Evolutionary conservation across 1,140 invertebrate species (phyloP).

Genomic region (Papilio glaucus): DNA sequence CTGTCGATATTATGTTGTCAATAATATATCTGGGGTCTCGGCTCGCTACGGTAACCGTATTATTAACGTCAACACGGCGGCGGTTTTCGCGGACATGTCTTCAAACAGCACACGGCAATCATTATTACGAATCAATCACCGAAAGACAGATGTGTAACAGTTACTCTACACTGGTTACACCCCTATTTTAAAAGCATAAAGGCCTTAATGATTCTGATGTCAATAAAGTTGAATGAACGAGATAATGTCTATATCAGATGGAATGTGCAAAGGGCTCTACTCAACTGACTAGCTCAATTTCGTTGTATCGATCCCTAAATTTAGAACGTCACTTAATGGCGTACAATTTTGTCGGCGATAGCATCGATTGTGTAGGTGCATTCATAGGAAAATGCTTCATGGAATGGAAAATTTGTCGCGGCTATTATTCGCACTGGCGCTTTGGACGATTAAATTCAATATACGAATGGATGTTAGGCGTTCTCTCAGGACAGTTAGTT

Average conservation of each 20-base stretch:
- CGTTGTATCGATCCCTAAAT: conserved; percentile 66
- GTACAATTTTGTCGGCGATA: conserved; percentile 78
- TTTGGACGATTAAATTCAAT: conserved; percentile 79
- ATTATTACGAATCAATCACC: conserved; percentile 75
- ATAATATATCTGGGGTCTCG: conserved; percentile 61
- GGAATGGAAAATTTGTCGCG: conserved; percentile 80
- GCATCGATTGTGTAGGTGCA: conserved; percentile 77
- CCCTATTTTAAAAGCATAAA: background rate
- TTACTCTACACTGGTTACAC: conserved; percentile 61
- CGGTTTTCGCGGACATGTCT: conserved; percentile 62
- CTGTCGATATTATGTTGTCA: conserved; percentile 63
- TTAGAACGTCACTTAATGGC: conserved; percentile 80
- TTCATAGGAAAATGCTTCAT: conserved; percentile 79
- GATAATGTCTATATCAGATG: conserved; percentile 22
- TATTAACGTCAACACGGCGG: conserved; percentile 67
- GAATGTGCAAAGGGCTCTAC: conserved; percentile 57
- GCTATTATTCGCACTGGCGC: conserved; percentile 76
- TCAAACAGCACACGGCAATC: conserved; percentile 67
- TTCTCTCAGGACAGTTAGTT: conserved; percentile 41
- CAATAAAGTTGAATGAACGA: conserved; percentile 24
- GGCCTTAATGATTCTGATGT: background rate
- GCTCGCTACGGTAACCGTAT: conserved; percentile 61
- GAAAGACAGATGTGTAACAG: conserved; percentile 72
- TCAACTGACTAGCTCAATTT: conserved; percentile 56
- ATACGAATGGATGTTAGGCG: conserved; percentile 62